phyloP scores from a whole-genome alignment of 2,113 vertebrate species.

The Erpornis zantholeuca region DNA sequence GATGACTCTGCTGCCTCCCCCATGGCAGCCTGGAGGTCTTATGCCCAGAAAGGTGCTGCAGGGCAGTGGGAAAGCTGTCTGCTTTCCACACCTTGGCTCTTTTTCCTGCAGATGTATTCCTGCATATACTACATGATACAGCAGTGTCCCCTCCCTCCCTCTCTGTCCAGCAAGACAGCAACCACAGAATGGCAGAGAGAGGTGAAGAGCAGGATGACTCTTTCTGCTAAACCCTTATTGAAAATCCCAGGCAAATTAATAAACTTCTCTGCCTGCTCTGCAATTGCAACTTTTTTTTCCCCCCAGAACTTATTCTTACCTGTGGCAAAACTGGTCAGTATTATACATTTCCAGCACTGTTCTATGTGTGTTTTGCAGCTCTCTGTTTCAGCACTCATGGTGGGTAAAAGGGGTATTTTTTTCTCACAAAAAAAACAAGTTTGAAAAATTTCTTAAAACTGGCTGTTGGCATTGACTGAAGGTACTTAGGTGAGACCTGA shows the following conservation, averaged over 20 bases:
- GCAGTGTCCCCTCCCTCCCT: background rate
- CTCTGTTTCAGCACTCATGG: accelerated
- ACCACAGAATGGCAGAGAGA: background rate
- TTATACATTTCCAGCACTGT: background rate
- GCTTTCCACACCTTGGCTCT: background rate
- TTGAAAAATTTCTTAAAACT: background rate
- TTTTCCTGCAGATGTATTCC: background rate
- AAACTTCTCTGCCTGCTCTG: background rate
- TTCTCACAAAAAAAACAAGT: background rate
- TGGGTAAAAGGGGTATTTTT: background rate
- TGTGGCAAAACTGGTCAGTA: background rate
- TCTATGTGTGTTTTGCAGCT: background rate
- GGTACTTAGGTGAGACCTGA: background rate
- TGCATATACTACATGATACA: too few relatives aligned
- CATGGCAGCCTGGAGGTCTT: background rate
- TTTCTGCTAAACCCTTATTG: background rate
- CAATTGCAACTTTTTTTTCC: background rate
- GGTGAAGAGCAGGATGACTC: background rate
- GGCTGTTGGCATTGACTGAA: background rate
- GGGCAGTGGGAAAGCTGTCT: background rate
- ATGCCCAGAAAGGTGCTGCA: background rate
- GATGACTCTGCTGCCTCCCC: background rate
- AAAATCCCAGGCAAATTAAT: background rate
- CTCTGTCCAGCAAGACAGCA: background rate
- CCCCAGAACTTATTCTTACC: background rate